phyloP scores from a whole-genome alignment of 2,888 invertebrate genomes.

The Plusia festucae region DNA sequence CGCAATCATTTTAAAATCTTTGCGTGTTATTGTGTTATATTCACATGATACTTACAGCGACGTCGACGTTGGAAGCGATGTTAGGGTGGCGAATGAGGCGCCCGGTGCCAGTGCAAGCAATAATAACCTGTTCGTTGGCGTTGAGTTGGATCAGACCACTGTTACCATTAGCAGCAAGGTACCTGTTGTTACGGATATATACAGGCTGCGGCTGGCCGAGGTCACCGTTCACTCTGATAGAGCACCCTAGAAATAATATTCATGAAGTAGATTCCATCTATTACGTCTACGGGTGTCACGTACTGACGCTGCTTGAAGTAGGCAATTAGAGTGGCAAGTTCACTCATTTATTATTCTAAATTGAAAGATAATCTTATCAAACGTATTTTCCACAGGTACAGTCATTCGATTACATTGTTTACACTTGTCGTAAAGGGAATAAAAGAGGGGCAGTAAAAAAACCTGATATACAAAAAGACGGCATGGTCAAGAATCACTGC shows the following conservation, averaged over 20 bases:
- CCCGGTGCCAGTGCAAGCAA: constrained; percentile 78
- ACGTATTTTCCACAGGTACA: no score
- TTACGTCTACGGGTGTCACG: no score
- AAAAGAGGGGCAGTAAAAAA: not conserved
- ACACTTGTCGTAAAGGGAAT: no score
- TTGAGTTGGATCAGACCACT: constrained; percentile 73
- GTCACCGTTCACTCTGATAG: constrained; percentile 84
- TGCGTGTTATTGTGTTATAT: no score
- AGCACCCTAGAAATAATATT: constrained; percentile 73
- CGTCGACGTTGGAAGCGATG: constrained; percentile 55
- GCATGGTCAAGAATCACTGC: no score
- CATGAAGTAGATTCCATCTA: not conserved
- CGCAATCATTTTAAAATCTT: no score
- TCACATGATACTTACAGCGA: constrained; percentile 37
- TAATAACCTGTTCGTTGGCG: constrained; percentile 72
- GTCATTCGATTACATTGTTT: no score
- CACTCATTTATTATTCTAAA: no score
- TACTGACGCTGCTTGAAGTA: no score
- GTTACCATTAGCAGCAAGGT: constrained; percentile 75
- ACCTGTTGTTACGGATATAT: constrained; percentile 81
- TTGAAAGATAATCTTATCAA: no score
- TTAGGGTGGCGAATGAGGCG: constrained; percentile 77
- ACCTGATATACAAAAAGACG: no score
- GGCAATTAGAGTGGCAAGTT: not conserved
- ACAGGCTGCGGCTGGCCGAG: constrained; percentile 90